phyloP scores from a whole-genome alignment of 2,888 invertebrate species.

The Lochmaea capreae region DNA sequence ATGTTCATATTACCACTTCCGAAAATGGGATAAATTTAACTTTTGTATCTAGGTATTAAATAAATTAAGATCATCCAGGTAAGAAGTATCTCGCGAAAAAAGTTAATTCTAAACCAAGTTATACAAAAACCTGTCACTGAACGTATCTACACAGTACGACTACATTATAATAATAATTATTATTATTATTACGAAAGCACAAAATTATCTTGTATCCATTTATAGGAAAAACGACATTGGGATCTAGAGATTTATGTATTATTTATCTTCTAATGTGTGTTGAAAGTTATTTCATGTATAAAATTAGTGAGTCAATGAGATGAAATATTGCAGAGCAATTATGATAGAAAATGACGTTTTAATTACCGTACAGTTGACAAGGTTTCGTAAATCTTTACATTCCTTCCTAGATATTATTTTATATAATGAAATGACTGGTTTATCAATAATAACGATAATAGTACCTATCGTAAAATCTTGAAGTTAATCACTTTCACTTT shows the following conservation, averaged over 20 bases:
- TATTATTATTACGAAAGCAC: not conserved
- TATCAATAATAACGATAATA: not conserved
- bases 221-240: slow-evolving; percentile 12
- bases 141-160: too few species aligned
- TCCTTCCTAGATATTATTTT: slow-evolving; percentile 7
- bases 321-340: slow-evolving; percentile 36
- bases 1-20: too few species aligned
- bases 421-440: not conserved
- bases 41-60: too few species aligned
- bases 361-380: slow-evolving; percentile 35
- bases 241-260: slow-evolving; percentile 12
- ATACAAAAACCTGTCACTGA: not conserved
- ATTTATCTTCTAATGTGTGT: slow-evolving; percentile 7
- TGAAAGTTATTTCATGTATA: slow-evolving; percentile 16
- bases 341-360: slow-evolving; percentile 39
- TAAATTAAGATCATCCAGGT: too few species aligned
- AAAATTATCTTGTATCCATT: not conserved
- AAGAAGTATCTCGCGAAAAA: too few species aligned
- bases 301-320: slow-evolving; percentile 39
- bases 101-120: too few species aligned
- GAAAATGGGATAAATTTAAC: too few species aligned
- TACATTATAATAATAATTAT: too few species aligned
- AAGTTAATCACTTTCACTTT: too few species aligned
- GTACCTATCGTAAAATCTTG: not conserved
- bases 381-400: slow-evolving; percentile 24